Percentiles rank a stretch among this genome's conserved stretches.
Evolutionary conservation across 2,113 vertebrate species (phyloP).

Genomic region (Vulpes ferrilata): DNA sequence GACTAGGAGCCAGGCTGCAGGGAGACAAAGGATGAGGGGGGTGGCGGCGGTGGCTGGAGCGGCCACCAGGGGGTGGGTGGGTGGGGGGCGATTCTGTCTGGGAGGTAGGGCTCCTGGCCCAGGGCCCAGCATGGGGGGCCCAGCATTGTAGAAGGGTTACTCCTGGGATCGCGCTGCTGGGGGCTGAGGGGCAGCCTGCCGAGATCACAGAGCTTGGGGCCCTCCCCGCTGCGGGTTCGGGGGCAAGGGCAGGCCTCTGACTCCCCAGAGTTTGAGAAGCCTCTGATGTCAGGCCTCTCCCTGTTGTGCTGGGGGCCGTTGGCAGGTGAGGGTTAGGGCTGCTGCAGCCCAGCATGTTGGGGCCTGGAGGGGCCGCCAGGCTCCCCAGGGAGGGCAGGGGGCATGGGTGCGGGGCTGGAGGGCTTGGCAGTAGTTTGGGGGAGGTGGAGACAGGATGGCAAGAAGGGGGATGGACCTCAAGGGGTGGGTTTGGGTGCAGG

Average conservation of each 20-base stretch:
- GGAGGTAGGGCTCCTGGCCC: neutral
- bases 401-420: neutral
- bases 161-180: neutral
- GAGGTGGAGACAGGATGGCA: neutral
- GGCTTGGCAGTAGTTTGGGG: neutral
- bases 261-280: neutral
- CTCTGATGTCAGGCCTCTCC: neutral
- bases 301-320: rapidly evolving
- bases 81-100: too few species aligned
- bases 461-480: too few species aligned
- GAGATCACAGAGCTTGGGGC: neutral
- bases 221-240: rapidly evolving
- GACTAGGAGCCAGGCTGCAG: neutral
- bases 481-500: neutral
- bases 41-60: too few species aligned
- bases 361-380: neutral
- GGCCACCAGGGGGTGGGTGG: too few species aligned
- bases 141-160: neutral
- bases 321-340: neutral
- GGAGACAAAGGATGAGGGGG: too few species aligned
- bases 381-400: neutral
- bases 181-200: neutral
- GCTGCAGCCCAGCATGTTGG: neutral
- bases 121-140: too few species aligned
- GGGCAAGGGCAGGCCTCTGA: too few species aligned